phyloP scores from a whole-genome alignment of 2,797 vertebrate genomes.

The Nothura maculosa region DNA sequence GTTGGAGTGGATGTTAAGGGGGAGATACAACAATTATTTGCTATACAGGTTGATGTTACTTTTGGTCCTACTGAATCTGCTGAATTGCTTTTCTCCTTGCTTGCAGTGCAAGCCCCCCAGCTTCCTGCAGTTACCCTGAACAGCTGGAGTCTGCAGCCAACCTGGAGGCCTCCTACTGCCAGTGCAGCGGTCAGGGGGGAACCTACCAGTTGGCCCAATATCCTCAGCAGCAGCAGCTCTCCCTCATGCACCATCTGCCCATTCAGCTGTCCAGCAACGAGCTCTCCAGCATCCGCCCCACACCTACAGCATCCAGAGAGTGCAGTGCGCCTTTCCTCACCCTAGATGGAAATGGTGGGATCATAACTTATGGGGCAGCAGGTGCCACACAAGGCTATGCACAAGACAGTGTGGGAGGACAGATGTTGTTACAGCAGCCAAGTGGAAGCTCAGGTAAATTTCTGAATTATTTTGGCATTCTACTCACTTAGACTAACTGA shows the following conservation, averaged over 20 bases:
- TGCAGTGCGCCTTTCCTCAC: slow-evolving; percentile 81
- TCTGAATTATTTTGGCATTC: background rate
- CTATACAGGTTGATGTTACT: background rate
- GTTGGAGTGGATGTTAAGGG: accelerated
- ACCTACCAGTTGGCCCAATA: slow-evolving; percentile 47
- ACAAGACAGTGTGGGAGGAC: slow-evolving; percentile 76
- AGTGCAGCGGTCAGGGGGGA: slow-evolving; percentile 77
- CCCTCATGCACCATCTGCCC: slow-evolving; percentile 80
- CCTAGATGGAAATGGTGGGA: slow-evolving; percentile 74
- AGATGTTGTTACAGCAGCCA: slow-evolving; percentile 82
- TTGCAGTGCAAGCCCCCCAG: slow-evolving; percentile 43
- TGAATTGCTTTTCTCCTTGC: background rate
- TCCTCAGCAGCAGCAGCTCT: slow-evolving; percentile 80
- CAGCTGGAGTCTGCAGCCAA: slow-evolving; percentile 37
- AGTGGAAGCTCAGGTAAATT: slow-evolving; percentile 78
- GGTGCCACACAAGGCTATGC: slow-evolving; percentile 78
- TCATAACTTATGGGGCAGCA: slow-evolving; percentile 76
- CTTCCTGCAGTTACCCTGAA: slow-evolving; percentile 51
- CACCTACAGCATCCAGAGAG: slow-evolving; percentile 79
- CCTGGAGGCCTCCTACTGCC: slow-evolving; percentile 66
- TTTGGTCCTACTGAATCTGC: background rate
- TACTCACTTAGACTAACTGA: background rate
- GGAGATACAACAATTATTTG: background rate
- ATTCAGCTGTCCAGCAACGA: slow-evolving; percentile 63
- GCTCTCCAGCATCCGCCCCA: slow-evolving; percentile 80